These are phyloP conservation scores for Caenorhabditis angaria DNA, from an alignment of 2,888 invertebrate genomes.

Conservation along the genomic window DNA sequence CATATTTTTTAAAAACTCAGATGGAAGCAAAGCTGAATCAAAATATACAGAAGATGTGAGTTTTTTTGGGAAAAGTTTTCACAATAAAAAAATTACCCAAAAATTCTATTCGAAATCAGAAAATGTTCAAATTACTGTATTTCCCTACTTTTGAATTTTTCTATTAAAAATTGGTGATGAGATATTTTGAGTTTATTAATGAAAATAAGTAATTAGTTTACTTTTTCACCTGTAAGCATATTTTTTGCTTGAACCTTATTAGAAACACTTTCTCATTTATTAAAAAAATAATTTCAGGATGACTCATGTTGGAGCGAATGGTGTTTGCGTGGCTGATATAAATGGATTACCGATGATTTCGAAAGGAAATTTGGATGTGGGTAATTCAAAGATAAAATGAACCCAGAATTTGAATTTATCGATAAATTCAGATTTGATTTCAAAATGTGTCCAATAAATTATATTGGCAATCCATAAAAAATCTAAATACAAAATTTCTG, in stretches of 20 bases:
- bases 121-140: too few relatives aligned
- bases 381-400: not conserved
- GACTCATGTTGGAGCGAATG: conserved; percentile 15
- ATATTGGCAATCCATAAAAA: too few relatives aligned
- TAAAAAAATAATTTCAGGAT: conserved; percentile 14
- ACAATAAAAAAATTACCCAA: too few relatives aligned
- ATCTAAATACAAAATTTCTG: not conserved
- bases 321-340: conserved; percentile 24
- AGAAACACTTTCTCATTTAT: not conserved
- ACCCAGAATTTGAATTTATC: not conserved
- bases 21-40: conserved; percentile 27
- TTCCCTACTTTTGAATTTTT: too few relatives aligned
- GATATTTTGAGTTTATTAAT: not conserved
- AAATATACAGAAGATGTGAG: conserved; percentile 24
- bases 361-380: conserved; percentile 23
- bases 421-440: not conserved
- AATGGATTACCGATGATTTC: conserved; percentile 20
- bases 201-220: not conserved
- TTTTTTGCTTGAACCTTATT: too few relatives aligned
- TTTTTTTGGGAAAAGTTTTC: too few relatives aligned
- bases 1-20: conserved; percentile 7
- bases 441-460: too few relatives aligned
- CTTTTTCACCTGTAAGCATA: too few relatives aligned
- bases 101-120: too few relatives aligned
- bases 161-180: too few relatives aligned